Conservation (phyloP, 2,888 invertebrate species). For the Cyaniris semiargus region DNA sequence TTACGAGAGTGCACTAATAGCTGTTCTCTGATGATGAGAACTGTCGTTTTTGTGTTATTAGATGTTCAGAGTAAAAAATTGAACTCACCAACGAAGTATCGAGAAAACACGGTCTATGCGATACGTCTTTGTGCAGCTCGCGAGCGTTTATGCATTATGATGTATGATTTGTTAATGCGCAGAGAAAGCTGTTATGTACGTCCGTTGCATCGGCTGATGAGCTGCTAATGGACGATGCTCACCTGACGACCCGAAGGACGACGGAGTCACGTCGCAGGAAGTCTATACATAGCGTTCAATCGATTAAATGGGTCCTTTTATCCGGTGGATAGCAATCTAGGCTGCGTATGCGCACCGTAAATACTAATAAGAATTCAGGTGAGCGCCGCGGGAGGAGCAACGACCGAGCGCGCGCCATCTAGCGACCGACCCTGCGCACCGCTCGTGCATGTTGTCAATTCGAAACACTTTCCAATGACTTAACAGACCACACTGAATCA, state of each 20-base stretch:
- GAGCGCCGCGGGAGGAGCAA: constrained; percentile 50
- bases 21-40: constrained; percentile 20
- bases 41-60: constrained; percentile 21
- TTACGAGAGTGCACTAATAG: neutral
- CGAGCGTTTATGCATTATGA: constrained; percentile 23
- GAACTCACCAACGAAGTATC: constrained; percentile 23
- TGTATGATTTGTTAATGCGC: constrained; percentile 29
- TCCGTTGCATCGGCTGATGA: constrained; percentile 15
- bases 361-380: constrained; percentile 41
- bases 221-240: neutral
- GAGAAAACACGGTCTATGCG: constrained; percentile 18
- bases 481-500: constrained; percentile 25
- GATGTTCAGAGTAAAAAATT: constrained; percentile 4
- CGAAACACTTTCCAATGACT: constrained; percentile 38
- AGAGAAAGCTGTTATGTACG: constrained; percentile 29
- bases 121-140: constrained; percentile 3
- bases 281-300: constrained; percentile 15
- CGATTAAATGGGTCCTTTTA: constrained; percentile 25
- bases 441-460: constrained; percentile 38
- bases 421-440: constrained; percentile 42
- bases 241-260: neutral
- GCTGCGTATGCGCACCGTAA: constrained; percentile 34
- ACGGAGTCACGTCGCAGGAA: constrained; percentile 26
- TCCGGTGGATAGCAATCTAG: constrained; percentile 20
- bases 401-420: constrained; percentile 57